Percentiles rank a stretch among this genome's conserved stretches.
phyloP scores from a whole-genome alignment of 2,888 invertebrate species.

The Ischnus inquisitorius region DNA sequence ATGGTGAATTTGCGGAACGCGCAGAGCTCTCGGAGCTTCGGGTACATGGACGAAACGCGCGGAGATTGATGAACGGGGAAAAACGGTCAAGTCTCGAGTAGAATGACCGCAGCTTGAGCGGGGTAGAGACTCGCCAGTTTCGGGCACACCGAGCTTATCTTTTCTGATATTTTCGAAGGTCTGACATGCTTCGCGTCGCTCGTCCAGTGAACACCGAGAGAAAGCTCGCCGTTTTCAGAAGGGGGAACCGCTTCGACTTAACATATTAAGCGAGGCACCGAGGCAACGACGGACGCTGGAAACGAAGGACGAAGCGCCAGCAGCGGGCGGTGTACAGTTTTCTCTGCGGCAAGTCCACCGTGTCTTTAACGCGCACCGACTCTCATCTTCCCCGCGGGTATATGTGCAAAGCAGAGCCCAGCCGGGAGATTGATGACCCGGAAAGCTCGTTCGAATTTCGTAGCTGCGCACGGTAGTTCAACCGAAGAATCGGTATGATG shows the following conservation, averaged over 20 bases:
- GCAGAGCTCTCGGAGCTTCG: slow-evolving; percentile 33
- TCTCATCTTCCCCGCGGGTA: slow-evolving; percentile 13
- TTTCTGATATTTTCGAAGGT: slow-evolving; percentile 33
- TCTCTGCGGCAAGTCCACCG: slow-evolving; percentile 23
- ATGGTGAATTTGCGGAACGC: background rate
- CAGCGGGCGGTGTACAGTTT: slow-evolving; percentile 31
- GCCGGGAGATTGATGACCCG: slow-evolving; percentile 58
- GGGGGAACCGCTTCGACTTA: slow-evolving; percentile 51
- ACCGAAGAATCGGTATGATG: slow-evolving; percentile 19
- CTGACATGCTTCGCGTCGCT: slow-evolving; percentile 28
- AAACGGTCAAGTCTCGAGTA: background rate
- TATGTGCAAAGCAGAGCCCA: slow-evolving; percentile 41
- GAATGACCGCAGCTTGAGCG: slow-evolving; percentile 42
- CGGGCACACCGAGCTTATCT: slow-evolving; percentile 36
- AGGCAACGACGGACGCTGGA: slow-evolving; percentile 19
- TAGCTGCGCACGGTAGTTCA: slow-evolving; percentile 45
- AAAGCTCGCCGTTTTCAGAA: slow-evolving; percentile 48
- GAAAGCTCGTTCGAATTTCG: slow-evolving; percentile 36
- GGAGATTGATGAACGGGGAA: slow-evolving; percentile 41
- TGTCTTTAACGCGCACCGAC: slow-evolving; percentile 5
- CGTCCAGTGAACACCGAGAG: slow-evolving; percentile 52
- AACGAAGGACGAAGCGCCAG: slow-evolving; percentile 25
- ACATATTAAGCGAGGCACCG: slow-evolving; percentile 57
- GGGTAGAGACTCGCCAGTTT: slow-evolving; percentile 17
- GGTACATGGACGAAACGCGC: slow-evolving; percentile 26